Percentiles rank a stretch among this genome's conserved stretches.
Conservation (phyloP, 2,113 vertebrate genomes). For the Mormyrus lacerda region DNA sequence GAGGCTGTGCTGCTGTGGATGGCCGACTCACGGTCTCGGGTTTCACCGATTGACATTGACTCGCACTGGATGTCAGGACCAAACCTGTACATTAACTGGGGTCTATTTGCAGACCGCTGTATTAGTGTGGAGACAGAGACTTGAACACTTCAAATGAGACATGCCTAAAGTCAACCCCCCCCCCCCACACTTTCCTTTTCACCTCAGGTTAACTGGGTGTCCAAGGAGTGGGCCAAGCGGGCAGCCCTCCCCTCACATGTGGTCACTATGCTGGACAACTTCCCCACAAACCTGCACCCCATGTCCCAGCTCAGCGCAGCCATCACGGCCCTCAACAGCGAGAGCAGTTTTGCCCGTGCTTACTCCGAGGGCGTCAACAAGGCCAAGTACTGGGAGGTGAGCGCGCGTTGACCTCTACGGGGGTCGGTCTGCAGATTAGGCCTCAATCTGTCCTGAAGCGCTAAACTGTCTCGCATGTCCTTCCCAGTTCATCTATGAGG, state of each 20-base stretch:
- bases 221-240: constrained; percentile 89
- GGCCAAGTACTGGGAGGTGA: constrained; percentile 94
- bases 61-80: not conserved
- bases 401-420: not conserved
- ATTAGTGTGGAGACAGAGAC: not conserved
- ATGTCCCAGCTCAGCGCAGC: constrained; percentile 97
- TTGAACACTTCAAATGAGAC: not conserved
- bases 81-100: not conserved
- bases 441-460: not conserved
- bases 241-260: constrained; percentile 93
- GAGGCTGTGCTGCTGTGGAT: not conserved
- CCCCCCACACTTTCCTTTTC: not conserved
- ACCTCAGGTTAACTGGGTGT: constrained; percentile 79
- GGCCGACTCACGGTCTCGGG: not conserved
- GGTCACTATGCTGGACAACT: constrained; percentile 97
- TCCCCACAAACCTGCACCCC: constrained; percentile 93
- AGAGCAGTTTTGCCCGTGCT: constrained; percentile 86
- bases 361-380: constrained; percentile 87
- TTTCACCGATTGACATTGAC: not conserved
- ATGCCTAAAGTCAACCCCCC: not conserved
- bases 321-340: constrained; percentile 91
- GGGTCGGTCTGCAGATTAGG: not conserved
- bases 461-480: not conserved
- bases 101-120: not conserved
- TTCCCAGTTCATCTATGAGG: constrained; percentile 81